phyloP scores from a whole-genome alignment of 2,797 vertebrate genomes.

The Nyctibius grandis region DNA sequence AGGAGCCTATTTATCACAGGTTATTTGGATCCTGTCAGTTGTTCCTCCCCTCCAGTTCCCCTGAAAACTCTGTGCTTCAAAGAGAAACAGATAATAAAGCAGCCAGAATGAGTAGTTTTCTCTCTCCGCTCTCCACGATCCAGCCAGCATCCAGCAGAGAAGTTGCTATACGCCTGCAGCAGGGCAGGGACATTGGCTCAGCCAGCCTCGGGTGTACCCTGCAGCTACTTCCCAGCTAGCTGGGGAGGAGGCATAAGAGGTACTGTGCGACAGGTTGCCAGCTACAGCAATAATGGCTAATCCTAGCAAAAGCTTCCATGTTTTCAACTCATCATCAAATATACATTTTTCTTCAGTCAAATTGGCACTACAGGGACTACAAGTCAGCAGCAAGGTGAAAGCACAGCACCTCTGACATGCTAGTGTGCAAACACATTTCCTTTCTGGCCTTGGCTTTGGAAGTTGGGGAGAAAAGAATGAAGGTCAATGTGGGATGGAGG shows the following conservation, averaged over 20 bases:
- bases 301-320: not conserved
- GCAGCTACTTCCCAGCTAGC: not conserved
- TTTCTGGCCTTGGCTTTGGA: not conserved
- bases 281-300: fast-evolving
- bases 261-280: not conserved
- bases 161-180: not conserved
- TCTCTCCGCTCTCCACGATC: not conserved
- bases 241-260: not conserved
- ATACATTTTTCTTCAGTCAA: not conserved
- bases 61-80: not conserved
- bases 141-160: not conserved
- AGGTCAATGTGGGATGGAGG: not conserved
- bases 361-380: not conserved
- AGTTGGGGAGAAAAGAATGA: not conserved
- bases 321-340: not conserved
- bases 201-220: not conserved
- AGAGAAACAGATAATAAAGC: not conserved
- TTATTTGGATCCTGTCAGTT: not conserved
- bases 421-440: not conserved
- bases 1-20: not conserved
- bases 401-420: not conserved
- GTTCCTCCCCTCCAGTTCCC: not conserved
- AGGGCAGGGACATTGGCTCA: not conserved
- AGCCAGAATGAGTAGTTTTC: not conserved
- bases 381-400: not conserved